A percentile compares a stretch with the other conserved stretches of the same genome.
Conservation (phyloP, 2,113 vertebrate species). For the Orientallactaga bullata region DNA sequence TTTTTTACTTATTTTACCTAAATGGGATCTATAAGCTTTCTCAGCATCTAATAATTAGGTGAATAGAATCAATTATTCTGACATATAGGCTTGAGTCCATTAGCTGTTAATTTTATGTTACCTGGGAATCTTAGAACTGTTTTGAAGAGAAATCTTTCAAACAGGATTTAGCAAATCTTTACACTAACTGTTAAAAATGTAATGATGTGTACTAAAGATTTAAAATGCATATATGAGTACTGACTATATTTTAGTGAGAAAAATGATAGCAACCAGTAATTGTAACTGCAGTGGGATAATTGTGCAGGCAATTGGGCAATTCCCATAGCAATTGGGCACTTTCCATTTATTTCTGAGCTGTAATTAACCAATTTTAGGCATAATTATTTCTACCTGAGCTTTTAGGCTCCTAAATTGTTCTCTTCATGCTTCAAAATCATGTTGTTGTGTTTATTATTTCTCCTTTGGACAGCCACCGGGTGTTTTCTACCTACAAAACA, state of each 20-base stretch:
- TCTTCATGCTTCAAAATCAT: constrained; percentile 56
- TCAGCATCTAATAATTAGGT: neutral
- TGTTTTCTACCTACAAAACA: constrained; percentile 21
- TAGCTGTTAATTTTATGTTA: constrained; percentile 17
- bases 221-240: neutral
- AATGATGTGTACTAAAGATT: constrained; percentile 18
- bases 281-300: constrained; percentile 64
- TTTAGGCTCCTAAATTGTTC: constrained; percentile 62
- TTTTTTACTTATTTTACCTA: neutral
- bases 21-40: neutral
- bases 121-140: neutral
- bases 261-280: constrained; percentile 69
- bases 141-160: neutral
- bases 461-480: neutral
- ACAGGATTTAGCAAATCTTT: neutral
- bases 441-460: constrained; percentile 51
- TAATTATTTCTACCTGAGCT: constrained; percentile 77
- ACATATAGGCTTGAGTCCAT: neutral
- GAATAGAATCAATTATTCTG: neutral
- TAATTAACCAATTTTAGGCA: constrained; percentile 77
- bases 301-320: constrained; percentile 67
- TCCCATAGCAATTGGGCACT: constrained; percentile 65
- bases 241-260: constrained; percentile 51
- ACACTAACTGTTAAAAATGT: neutral
- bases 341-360: constrained; percentile 67